These are phyloP conservation scores for Yasuhikotakia modesta DNA, from an alignment of 2,797 vertebrate species.

Conservation along the genomic window DNA sequence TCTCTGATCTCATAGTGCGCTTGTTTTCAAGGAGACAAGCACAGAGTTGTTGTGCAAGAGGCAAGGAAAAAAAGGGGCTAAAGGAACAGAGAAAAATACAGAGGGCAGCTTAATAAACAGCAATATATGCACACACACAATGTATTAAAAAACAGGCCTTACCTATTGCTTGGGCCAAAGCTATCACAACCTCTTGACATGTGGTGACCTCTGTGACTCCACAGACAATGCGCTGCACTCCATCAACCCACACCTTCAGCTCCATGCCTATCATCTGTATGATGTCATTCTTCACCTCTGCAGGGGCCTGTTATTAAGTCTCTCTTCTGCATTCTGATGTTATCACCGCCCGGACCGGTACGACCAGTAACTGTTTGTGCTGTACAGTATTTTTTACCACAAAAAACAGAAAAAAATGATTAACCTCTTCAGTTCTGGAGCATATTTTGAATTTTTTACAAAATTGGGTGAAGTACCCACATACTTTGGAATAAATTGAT, in stretches of 20 bases:
- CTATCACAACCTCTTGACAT: slow-evolving; percentile 97
- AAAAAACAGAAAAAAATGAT: too few species aligned
- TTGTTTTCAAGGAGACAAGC: slow-evolving; percentile 51
- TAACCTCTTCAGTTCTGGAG: too few species aligned
- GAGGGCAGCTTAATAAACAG: neutral
- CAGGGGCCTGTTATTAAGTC: slow-evolving; percentile 45
- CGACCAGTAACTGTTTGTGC: slow-evolving; percentile 48
- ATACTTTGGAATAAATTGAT: too few species aligned
- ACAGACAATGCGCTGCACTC: too few species aligned
- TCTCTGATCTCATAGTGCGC: slow-evolving; percentile 35
- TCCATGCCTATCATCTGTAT: slow-evolving; percentile 87
- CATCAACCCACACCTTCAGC: slow-evolving; percentile 99
- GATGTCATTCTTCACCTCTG: slow-evolving; percentile 72
- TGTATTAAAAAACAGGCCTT: slow-evolving; percentile 59
- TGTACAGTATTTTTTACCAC: slow-evolving; percentile 10
- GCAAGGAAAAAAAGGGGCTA: neutral
- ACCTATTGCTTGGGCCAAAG: slow-evolving; percentile 97
- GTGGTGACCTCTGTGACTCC: slow-evolving; percentile 97
- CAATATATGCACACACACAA: neutral
- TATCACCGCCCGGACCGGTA: slow-evolving; percentile 29
- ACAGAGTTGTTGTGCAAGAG: slow-evolving; percentile 6
- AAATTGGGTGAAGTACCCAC: too few species aligned
- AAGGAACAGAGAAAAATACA: neutral
- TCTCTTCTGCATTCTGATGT: slow-evolving; percentile 38
- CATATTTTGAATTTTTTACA: too few species aligned